Evolutionary conservation across 2,797 vertebrate genomes (phyloP).

Genomic region (Ispidina picta): DNA sequence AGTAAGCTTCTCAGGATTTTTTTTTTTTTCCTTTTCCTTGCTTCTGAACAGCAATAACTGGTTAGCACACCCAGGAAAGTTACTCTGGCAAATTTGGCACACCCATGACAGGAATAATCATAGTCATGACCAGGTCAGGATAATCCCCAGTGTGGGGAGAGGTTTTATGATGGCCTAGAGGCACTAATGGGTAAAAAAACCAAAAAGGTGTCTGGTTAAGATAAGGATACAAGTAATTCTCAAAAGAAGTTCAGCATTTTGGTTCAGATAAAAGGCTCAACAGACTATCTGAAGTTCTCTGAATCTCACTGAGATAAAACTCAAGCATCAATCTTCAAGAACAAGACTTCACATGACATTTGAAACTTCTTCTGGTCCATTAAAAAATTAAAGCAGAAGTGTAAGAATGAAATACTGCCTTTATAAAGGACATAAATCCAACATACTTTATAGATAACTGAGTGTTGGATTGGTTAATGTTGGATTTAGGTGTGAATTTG

Average conservation of each 20-base stretch:
- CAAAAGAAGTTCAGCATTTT: background rate
- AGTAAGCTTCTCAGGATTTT: background rate
- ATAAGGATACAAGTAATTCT: background rate
- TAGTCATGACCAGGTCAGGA: background rate
- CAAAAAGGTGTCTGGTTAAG: background rate
- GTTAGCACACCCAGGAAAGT: background rate
- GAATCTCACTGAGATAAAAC: background rate
- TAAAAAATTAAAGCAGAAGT: conserved; percentile 36
- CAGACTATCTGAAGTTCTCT: background rate
- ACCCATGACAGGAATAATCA: background rate
- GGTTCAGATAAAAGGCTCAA: background rate
- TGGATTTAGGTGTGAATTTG: background rate
- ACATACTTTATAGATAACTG: background rate
- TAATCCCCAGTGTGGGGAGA: background rate
- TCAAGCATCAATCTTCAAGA: background rate
- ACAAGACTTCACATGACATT: background rate
- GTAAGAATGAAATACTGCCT: background rate
- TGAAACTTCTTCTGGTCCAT: conserved; percentile 16
- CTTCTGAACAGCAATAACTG: background rate
- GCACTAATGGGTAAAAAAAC: background rate
- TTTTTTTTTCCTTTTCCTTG: background rate
- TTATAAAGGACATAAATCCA: background rate
- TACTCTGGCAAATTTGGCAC: background rate
- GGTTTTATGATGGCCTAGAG: background rate
- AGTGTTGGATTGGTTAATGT: background rate